phyloP scores from a whole-genome alignment of 2,888 invertebrate species.

The Ellobium chinense region DNA sequence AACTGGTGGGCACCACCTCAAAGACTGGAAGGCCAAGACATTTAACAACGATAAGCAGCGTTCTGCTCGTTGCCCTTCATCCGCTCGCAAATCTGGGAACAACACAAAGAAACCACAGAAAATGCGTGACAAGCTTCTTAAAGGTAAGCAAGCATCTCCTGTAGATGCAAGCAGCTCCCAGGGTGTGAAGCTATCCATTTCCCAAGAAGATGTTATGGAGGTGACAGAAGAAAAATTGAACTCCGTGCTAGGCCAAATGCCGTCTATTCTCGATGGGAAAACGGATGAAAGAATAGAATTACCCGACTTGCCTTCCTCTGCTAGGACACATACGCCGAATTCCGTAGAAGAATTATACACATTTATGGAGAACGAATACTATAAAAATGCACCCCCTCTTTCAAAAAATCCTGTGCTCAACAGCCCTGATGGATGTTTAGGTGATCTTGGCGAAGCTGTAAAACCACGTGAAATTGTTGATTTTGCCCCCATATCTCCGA shows the following conservation, averaged over 20 bases:
- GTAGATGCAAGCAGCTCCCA: no score
- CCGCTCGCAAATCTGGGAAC: no score
- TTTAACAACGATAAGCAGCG: no score
- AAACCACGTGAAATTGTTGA: slow-evolving; percentile 1
- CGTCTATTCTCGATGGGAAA: not conserved
- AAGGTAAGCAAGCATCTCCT: no score
- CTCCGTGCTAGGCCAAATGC: not conserved
- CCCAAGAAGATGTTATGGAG: not conserved
- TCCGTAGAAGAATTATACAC: not conserved
- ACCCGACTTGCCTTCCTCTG: not conserved
- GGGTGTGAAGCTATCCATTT: no score
- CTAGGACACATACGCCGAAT: not conserved
- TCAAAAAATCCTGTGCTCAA: no score
- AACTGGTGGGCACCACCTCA: not conserved
- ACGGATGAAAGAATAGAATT: not conserved
- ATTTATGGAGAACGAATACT: not conserved
- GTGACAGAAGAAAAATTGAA: not conserved
- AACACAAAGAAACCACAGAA: no score
- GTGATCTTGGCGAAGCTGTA: not conserved
- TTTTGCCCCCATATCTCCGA: not conserved
- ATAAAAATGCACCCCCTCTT: not conserved
- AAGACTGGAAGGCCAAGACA: not conserved
- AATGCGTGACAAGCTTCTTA: no score
- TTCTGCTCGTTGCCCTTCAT: no score
- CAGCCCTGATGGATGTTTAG: no score